Evolutionary conservation across 2,888 invertebrate genomes (phyloP).

Genomic region (Macrosiphum euphorbiae): DNA sequence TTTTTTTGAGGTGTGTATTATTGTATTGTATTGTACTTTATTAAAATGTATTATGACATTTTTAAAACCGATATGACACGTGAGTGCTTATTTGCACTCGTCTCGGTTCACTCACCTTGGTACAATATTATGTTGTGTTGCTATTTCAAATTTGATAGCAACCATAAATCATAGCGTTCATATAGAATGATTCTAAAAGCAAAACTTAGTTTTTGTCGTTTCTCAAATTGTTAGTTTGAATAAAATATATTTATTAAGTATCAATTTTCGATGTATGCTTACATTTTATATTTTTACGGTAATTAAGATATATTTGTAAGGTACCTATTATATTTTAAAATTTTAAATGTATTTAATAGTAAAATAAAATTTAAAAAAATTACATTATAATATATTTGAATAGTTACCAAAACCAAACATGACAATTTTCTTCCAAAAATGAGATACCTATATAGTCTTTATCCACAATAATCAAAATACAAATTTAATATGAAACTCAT

Average conservation of each 20-base stretch:
- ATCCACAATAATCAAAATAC: background rate
- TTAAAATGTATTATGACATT: background rate
- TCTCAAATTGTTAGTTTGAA: background rate
- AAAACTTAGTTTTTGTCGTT: slow-evolving; percentile 19
- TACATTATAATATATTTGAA: background rate
- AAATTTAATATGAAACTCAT: background rate
- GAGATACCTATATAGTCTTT: background rate
- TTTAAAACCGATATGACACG: background rate
- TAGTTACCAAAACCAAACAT: background rate
- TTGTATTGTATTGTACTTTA: background rate
- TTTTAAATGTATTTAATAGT: background rate
- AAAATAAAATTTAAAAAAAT: background rate
- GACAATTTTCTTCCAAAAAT: background rate
- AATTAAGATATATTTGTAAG: background rate
- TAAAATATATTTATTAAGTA: background rate
- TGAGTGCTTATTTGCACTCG: background rate
- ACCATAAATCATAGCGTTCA: background rate
- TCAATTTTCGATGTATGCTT: background rate
- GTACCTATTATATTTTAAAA: background rate
- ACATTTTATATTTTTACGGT: background rate
- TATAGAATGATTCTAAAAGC: background rate
- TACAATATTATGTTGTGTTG: background rate
- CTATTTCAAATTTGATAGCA: slow-evolving; percentile 13
- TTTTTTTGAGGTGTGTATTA: background rate
- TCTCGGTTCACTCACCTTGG: background rate